These are phyloP conservation scores for Torymus auratus DNA, from an alignment of 2,888 invertebrate genomes.

Conservation along the genomic window DNA sequence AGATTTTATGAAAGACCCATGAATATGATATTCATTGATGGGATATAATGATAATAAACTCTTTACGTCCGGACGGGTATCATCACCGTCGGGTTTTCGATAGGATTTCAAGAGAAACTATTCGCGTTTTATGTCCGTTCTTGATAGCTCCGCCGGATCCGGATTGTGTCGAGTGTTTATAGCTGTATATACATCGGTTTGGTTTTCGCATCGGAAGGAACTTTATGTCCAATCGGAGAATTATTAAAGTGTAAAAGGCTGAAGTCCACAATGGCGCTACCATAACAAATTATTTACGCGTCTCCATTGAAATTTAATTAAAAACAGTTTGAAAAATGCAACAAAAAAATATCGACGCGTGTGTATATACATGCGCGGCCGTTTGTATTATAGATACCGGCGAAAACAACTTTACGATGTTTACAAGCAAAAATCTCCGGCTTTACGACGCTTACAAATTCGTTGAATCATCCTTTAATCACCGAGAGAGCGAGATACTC, in stretches of 20 bases:
- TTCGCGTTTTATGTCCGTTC: slow-evolving; percentile 50
- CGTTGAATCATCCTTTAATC: neutral
- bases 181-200: slow-evolving; percentile 14
- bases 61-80: slow-evolving; percentile 38
- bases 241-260: slow-evolving; percentile 34
- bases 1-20: neutral
- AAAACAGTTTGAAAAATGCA: too few relatives aligned
- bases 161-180: slow-evolving; percentile 46
- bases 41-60: slow-evolving; percentile 51
- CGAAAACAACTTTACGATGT: neutral
- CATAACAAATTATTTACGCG: neutral
- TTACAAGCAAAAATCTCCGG: neutral
- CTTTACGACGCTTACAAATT: neutral
- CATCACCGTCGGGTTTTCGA: slow-evolving; percentile 34
- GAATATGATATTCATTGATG: slow-evolving; percentile 21
- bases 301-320: too few relatives aligned
- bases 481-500: too few relatives aligned
- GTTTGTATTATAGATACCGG: too few relatives aligned
- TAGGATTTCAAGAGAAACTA: slow-evolving; percentile 47
- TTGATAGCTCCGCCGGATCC: slow-evolving; percentile 49
- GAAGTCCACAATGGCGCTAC: slow-evolving; percentile 3
- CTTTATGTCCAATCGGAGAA: slow-evolving; percentile 36
- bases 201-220: slow-evolving; percentile 30
- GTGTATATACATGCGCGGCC: too few relatives aligned
- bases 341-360: too few relatives aligned